phyloP scores from a whole-genome alignment of 2,113 vertebrate species.

The Aegithalos caudatus region DNA sequence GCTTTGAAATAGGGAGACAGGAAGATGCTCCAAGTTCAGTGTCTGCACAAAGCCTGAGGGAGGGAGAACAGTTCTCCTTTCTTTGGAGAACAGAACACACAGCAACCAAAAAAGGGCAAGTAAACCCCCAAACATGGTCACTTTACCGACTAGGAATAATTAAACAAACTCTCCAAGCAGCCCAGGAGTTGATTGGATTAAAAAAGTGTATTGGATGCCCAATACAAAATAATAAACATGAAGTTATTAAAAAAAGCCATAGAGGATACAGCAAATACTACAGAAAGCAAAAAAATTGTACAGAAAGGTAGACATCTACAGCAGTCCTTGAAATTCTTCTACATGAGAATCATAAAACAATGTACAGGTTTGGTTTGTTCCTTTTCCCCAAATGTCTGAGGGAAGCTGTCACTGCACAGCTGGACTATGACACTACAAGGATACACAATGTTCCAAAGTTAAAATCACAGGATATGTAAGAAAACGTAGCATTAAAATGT shows the following conservation, averaged over 20 bases:
- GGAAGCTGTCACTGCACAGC: slow-evolving; percentile 78
- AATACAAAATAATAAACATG: slow-evolving; percentile 85
- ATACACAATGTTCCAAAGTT: slow-evolving; percentile 86
- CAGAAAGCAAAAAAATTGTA: slow-evolving; percentile 90
- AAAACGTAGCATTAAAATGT: slow-evolving; percentile 87
- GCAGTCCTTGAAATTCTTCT: slow-evolving; percentile 76
- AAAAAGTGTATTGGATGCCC: slow-evolving; percentile 83
- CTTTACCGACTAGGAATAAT: not conserved
- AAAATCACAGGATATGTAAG: slow-evolving; percentile 91
- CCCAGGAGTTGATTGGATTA: slow-evolving; percentile 74
- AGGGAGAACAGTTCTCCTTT: not conserved
- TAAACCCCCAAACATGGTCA: not conserved
- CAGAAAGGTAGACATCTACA: slow-evolving; percentile 84
- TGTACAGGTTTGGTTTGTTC: slow-evolving; percentile 57
- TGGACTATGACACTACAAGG: slow-evolving; percentile 82
- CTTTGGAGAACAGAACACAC: not conserved
- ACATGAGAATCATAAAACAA: slow-evolving; percentile 71
- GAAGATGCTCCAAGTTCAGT: not conserved
- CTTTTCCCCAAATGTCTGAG: slow-evolving; percentile 33
- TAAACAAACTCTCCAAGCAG: slow-evolving; percentile 60
- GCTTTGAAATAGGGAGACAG: not conserved
- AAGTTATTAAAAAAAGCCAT: slow-evolving; percentile 88
- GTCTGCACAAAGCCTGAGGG: not conserved
- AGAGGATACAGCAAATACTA: slow-evolving; percentile 90
- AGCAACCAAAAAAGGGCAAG: not conserved